Percentiles rank a stretch among this genome's conserved stretches.
These are phyloP conservation scores for Reticulitermes speratus DNA, from an alignment of 1,140 invertebrate species.

Conservation along the genomic window DNA sequence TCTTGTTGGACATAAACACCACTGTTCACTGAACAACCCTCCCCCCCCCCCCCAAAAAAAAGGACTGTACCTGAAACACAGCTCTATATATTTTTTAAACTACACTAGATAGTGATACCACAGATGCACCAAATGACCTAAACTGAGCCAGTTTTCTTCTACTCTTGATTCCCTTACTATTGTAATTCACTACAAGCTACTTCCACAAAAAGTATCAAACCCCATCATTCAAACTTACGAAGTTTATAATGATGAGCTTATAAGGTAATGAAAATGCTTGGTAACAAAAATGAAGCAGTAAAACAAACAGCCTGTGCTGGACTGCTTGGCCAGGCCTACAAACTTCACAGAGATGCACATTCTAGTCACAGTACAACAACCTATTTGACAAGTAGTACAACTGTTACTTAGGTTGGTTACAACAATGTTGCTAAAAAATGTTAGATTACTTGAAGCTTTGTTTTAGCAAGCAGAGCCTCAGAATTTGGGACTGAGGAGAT, in stretches of 20 bases:
- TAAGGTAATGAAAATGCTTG: not conserved
- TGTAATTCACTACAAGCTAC: too few relatives aligned
- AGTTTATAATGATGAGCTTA: not conserved
- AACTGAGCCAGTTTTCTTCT: not conserved
- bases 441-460: not conserved
- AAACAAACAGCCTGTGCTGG: not conserved
- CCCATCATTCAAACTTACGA: not conserved
- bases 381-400: not conserved
- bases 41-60: too few relatives aligned
- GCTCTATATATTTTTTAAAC: too few relatives aligned
- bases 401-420: not conserved
- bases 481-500: constrained; percentile 4
- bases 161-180: too few relatives aligned
- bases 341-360: not conserved
- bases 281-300: too few relatives aligned
- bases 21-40: too few relatives aligned
- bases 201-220: not conserved
- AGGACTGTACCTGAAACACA: too few relatives aligned
- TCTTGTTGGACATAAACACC: too few relatives aligned
- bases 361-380: not conserved
- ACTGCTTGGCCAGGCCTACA: not conserved
- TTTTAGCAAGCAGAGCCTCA: not conserved
- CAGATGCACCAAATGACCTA: not conserved
- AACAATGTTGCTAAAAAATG: not conserved
- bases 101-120: too few relatives aligned